phyloP scores from a whole-genome alignment of 2,113 vertebrate genomes.

The Myotis brandtii region DNA sequence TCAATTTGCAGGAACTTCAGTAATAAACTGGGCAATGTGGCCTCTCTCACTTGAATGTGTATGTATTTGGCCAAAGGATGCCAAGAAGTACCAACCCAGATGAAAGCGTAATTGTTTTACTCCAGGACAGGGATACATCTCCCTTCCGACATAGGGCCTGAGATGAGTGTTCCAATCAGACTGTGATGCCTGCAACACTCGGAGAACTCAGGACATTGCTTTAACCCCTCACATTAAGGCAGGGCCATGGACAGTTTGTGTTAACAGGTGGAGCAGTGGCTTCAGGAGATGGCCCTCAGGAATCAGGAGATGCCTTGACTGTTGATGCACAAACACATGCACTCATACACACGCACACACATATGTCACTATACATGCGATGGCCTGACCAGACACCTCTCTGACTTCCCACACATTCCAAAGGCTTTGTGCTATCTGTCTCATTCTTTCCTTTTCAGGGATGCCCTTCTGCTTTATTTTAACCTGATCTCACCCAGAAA shows the following conservation, averaged over 20 bases:
- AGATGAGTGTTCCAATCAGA: neutral
- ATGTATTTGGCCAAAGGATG: neutral
- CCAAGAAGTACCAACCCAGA: neutral
- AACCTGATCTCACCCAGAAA: neutral
- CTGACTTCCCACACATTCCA: neutral
- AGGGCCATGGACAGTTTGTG: neutral
- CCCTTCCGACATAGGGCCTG: neutral
- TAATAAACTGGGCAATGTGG: neutral
- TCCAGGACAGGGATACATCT: neutral
- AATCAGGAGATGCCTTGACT: neutral
- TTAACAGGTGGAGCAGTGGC: neutral
- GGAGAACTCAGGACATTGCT: neutral
- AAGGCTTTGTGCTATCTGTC: neutral
- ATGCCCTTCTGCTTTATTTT: neutral
- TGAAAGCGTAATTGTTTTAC: neutral
- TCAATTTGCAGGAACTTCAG: neutral
- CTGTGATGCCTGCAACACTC: neutral
- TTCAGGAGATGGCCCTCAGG: neutral
- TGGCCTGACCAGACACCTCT: neutral
- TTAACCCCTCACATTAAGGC: neutral
- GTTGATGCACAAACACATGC: neutral
- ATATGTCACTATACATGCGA: neutral
- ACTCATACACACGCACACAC: no score
- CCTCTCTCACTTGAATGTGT: neutral
- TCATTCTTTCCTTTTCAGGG: neutral